Base-by-base conservation (phyloP, 2,888 invertebrate genomes). In the Dolichopus griseipennis region DNA sequence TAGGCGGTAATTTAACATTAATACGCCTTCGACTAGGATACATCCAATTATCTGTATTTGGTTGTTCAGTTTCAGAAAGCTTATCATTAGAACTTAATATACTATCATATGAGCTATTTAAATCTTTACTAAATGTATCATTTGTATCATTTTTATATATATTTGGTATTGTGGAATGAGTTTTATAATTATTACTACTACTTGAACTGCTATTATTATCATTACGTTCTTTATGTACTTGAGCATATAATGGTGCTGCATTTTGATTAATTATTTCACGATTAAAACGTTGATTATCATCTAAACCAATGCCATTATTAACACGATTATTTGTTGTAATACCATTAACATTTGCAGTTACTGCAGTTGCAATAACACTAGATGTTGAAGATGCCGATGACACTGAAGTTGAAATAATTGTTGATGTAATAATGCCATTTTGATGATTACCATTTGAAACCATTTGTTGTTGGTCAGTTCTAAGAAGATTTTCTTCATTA, bases 1-100 rank as follows among this genome's bases (percentile, higher is more conserved):
- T 86, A 66, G 91, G 90, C 69, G 91, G 91, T 76, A 88, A 89
- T 43, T 73, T 73, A 72, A 84, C 83, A 20, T 83, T 81, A 69
- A 83, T 82, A 65, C 80, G 77, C 15, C 79, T 73, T 33, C 81
- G 76, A 71, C 79, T 81, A 20, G 81, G 80, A 73, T 81, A 82
- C 80, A 81, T 81, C 81, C 81, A 82, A 71, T 78, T 81, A 72
- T 81, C 81, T 6, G 75, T 69, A 65, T 72, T 71, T 62, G 78
- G 75, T 67, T 78, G 79, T 65, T 81, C 82, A 68, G 76, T 79
- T 70, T 82, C 81, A 27, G 76, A 75, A 52, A 82, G 72, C 73
- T 82, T 82, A 71, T 82, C 82, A 71, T 79, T 82, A 65, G 82
- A 82, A 67, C 81, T 81, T 70, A 81, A 74, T 72, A 82, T 82